These are phyloP conservation scores for Platysteira castanea DNA, from an alignment of 2,113 vertebrate genomes.

Conservation along the genomic window DNA sequence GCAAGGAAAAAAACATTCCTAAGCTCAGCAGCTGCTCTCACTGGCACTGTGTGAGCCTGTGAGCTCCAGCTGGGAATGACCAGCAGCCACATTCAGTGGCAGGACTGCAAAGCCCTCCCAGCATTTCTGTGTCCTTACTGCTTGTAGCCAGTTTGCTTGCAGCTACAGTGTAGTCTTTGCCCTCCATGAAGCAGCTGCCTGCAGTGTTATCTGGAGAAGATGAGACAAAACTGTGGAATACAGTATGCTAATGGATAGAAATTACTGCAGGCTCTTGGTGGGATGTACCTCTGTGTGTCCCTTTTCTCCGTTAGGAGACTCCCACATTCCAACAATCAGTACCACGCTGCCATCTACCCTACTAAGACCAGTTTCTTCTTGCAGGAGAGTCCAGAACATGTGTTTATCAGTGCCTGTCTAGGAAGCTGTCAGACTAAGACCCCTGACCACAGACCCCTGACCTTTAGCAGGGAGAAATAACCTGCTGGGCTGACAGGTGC, in stretches of 20 bases:
- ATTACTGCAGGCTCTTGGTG: background rate
- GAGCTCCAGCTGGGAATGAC: background rate
- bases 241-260: background rate
- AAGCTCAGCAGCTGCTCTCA: background rate
- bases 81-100: background rate
- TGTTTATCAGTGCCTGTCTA: background rate
- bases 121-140: background rate
- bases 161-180: background rate
- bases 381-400: background rate
- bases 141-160: background rate
- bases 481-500: background rate
- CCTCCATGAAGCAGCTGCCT: background rate
- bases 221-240: background rate
- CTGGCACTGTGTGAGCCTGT: background rate
- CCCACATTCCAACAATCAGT: background rate
- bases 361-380: background rate
- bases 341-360: background rate
- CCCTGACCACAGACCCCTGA: background rate
- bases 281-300: background rate
- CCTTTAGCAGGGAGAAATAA: background rate
- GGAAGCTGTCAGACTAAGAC: background rate
- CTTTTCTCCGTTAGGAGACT: background rate
- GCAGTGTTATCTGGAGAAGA: background rate
- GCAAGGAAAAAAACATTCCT: background rate
- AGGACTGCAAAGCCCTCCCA: background rate